phyloP scores from a whole-genome alignment of 2,888 invertebrate genomes.

The Gerosis bhagava region DNA sequence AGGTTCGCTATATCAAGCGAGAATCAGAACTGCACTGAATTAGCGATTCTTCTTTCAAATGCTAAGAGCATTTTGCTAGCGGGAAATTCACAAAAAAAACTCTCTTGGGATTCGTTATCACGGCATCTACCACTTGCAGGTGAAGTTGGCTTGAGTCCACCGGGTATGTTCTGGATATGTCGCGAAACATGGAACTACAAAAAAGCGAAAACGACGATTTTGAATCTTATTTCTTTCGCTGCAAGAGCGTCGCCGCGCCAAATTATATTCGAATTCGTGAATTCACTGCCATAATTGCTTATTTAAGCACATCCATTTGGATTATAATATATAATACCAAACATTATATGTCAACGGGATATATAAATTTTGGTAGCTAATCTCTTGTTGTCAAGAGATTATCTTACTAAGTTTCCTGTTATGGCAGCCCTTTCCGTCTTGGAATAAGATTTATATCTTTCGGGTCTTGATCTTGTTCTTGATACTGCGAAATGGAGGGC shows the following conservation, averaged over 20 bases:
- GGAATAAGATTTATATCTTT: constrained; percentile 12
- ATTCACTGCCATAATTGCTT: neutral
- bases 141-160: constrained; percentile 18
- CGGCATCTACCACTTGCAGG: constrained; percentile 16
- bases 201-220: neutral
- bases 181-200: constrained; percentile 13
- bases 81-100: constrained; percentile 5
- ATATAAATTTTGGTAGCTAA: constrained; percentile 14
- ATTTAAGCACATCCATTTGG: neutral
- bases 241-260: neutral
- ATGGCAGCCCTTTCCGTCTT: constrained; percentile 9
- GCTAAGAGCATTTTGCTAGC: neutral
- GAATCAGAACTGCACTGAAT: neutral
- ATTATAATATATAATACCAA: neutral
- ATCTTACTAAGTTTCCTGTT: constrained; percentile 15
- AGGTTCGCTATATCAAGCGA: too few relatives aligned
- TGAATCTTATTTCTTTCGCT: constrained; percentile 3
- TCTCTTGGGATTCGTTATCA: constrained; percentile 18
- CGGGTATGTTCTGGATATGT: constrained; percentile 13
- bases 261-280: neutral
- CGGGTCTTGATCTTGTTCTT: constrained; percentile 15
- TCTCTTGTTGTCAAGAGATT: constrained; percentile 15
- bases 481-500: constrained; percentile 23
- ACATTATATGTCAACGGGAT: too few relatives aligned
- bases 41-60: constrained; percentile 3